A percentile compares a stretch with the other conserved stretches of the same genome.
Evolutionary conservation across 2,888 invertebrate species (phyloP).

Genomic region (Eupithecia vulgata): DNA sequence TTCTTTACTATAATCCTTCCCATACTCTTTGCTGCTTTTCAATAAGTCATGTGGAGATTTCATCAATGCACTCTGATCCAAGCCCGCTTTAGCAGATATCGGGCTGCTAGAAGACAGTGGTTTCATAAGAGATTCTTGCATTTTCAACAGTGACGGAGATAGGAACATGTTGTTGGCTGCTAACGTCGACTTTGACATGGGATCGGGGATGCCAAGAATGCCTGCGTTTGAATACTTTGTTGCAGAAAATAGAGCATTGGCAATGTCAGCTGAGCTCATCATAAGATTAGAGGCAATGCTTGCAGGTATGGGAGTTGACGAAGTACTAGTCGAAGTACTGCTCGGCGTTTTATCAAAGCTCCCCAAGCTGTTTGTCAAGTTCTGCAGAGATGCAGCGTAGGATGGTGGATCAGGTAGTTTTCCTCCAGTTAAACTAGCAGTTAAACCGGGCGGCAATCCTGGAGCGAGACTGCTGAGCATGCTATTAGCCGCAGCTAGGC

Average conservation of each 20-base stretch:
- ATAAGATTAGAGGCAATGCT: conserved; percentile 85
- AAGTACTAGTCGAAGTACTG: conserved; percentile 79
- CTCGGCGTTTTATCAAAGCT: conserved; percentile 76
- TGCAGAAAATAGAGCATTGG: conserved; percentile 87
- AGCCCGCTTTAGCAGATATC: conserved; percentile 73
- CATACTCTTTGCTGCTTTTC: conserved; percentile 42
- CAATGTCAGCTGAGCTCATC: conserved; percentile 86
- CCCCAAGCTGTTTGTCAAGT: conserved; percentile 71
- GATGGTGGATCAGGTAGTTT: conserved; percentile 79
- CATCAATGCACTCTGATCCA: conserved; percentile 75
- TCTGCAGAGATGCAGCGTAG: conserved; percentile 76
- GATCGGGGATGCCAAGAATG: conserved; percentile 88
- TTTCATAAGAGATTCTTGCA: conserved; percentile 86
- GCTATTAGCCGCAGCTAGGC: conserved; percentile 79
- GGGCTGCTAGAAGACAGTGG: conserved; percentile 85
- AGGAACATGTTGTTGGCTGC: conserved; percentile 92
- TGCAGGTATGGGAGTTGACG: conserved; percentile 79
- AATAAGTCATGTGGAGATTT: conserved; percentile 61
- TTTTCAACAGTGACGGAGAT: conserved; percentile 88
- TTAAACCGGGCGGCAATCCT: conserved; percentile 72
- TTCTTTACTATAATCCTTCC: conserved; percentile 38
- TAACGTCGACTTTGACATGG: conserved; percentile 89
- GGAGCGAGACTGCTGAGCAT: conserved; percentile 76
- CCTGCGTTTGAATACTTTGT: conserved; percentile 86
- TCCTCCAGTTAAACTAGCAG: conserved; percentile 71